These are phyloP conservation scores for Brachyalestes nurse DNA, from an alignment of 2,797 vertebrate genomes.

Conservation along the genomic window DNA sequence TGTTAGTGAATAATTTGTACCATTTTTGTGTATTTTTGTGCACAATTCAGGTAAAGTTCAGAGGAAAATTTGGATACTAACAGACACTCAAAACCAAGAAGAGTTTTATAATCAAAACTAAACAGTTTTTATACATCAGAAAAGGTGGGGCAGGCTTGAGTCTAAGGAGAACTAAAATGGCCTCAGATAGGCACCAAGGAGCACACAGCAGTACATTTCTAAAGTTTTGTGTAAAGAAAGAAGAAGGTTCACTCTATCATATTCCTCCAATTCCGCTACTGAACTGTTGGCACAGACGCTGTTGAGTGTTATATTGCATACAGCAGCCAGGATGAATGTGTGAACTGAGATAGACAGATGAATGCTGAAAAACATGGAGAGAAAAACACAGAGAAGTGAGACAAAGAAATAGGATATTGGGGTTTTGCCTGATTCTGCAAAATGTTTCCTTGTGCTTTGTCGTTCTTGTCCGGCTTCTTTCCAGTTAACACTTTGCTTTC, in stretches of 20 bases:
- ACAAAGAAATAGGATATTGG: conserved; percentile 41
- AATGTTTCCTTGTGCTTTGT: conserved; percentile 58
- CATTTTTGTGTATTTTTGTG: too few species aligned
- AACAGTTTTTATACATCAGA: too few species aligned
- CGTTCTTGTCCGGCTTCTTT: conserved; percentile 37
- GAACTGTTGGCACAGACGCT: not conserved
- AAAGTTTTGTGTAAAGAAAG: not conserved
- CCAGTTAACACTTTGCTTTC: conserved; percentile 14
- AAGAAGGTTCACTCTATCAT: not conserved
- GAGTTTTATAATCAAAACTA: too few species aligned
- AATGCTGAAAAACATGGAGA: not conserved
- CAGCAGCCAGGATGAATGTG: too few species aligned
- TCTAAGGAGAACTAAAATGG: too few species aligned
- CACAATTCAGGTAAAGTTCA: too few species aligned
- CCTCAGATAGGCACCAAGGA: too few species aligned
- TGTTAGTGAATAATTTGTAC: too few species aligned
- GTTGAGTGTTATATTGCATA: not conserved
- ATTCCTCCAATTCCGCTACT: too few species aligned
- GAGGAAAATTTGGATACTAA: too few species aligned
- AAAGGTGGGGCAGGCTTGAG: too few species aligned
- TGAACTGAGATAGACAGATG: not conserved
- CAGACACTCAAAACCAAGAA: too few species aligned
- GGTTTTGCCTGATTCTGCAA: conserved; percentile 41
- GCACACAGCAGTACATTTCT: not conserved
- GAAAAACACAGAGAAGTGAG: conserved; percentile 53